Evolutionary conservation across 2,113 vertebrate species (phyloP).

Genomic region (Arizona elegans): DNA sequence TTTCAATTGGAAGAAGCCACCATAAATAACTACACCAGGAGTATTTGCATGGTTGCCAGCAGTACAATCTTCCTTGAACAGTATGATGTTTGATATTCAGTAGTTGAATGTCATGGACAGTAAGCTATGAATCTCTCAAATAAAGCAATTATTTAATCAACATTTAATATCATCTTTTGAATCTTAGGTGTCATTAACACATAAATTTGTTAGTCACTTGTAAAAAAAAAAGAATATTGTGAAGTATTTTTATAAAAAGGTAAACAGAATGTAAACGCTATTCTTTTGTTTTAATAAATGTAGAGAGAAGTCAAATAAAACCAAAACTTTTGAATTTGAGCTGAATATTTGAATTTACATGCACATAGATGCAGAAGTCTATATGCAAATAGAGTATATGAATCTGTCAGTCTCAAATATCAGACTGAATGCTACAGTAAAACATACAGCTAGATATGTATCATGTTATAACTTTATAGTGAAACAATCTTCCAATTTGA

Average conservation of each 20-base stretch:
- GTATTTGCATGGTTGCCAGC: background rate
- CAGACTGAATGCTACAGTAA: background rate
- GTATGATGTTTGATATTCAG: background rate
- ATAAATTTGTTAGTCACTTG: background rate
- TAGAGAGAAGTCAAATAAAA: background rate
- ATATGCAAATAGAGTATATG: background rate
- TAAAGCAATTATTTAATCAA: background rate
- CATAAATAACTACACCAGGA: background rate
- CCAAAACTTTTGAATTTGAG: background rate
- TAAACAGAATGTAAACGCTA: background rate
- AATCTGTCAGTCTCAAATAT: background rate
- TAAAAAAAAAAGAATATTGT: background rate
- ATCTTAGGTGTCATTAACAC: background rate
- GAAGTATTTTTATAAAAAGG: background rate
- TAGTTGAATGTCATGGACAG: background rate
- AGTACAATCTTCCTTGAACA: background rate
- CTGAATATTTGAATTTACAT: background rate
- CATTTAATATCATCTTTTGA: background rate
- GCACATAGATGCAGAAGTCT: background rate
- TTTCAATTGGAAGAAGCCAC: background rate
- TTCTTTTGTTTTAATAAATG: slow-evolving; percentile 33
- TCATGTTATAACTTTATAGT: background rate
- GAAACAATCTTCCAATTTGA: background rate
- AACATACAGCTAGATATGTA: background rate
- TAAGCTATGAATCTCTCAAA: background rate